A percentile compares a stretch with the other conserved stretches of the same genome.
These are phyloP conservation scores for Melanostigma gelatinosum DNA, from an alignment of 2,113 vertebrate genomes.

Conservation along the genomic window DNA sequence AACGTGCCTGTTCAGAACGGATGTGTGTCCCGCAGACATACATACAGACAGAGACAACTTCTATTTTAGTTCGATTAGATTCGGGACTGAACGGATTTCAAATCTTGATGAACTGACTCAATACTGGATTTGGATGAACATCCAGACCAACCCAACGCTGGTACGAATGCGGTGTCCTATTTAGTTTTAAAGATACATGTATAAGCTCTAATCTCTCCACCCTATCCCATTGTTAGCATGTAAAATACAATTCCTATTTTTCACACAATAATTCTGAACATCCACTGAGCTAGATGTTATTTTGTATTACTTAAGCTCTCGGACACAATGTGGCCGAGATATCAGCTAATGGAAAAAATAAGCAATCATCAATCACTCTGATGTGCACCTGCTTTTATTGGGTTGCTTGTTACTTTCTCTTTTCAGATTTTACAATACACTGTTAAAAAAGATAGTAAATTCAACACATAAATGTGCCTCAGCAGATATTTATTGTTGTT, in stretches of 20 bases:
- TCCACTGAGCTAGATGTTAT: neutral
- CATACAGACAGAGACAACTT: neutral
- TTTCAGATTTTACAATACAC: neutral
- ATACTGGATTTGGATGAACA: neutral
- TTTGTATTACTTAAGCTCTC: neutral
- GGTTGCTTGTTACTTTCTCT: conserved; percentile 1
- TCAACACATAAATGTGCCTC: neutral
- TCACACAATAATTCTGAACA: too few relatives aligned
- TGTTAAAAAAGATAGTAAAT: neutral
- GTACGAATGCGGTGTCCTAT: neutral
- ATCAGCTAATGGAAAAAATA: neutral
- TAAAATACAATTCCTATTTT: neutral
- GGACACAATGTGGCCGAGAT: neutral
- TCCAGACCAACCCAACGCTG: neutral
- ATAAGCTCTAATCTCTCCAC: neutral
- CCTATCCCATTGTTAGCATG: too few relatives aligned
- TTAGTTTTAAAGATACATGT: neutral
- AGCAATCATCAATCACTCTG: conserved; percentile 22
- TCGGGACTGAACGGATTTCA: neutral
- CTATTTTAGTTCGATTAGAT: neutral
- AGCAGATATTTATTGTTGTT: conserved; percentile 7
- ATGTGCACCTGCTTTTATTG: conserved; percentile 23
- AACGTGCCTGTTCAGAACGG: too few relatives aligned
- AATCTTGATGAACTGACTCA: neutral
- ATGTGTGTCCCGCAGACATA: too few relatives aligned